phyloP scores from a whole-genome alignment of 2,888 invertebrate species.

The Lasioglossum marginatum region DNA sequence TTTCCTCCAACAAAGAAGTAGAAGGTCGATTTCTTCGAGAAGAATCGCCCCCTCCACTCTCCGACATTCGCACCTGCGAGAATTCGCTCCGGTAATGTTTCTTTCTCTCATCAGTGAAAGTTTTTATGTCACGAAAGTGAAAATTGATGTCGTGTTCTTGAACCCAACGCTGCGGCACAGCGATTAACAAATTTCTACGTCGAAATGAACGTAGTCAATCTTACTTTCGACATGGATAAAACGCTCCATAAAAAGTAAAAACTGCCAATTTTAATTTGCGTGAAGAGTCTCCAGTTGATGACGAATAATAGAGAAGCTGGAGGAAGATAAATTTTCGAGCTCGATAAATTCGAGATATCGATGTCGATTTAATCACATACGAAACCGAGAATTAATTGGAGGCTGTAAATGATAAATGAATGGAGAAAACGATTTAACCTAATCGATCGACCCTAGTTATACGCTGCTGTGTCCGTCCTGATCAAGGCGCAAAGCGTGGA shows the following conservation, averaged over 20 bases:
- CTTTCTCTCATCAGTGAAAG: not conserved
- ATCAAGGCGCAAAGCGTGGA: not conserved
- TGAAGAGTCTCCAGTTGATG: not conserved
- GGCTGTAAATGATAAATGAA: too few species aligned
- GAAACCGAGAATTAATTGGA: not conserved
- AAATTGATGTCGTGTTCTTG: conserved; percentile 1
- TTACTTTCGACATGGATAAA: not conserved
- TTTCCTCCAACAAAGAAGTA: not conserved
- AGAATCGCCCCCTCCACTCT: not conserved
- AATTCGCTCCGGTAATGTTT: not conserved
- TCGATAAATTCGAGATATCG: too few species aligned
- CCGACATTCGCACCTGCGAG: not conserved
- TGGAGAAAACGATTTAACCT: not conserved
- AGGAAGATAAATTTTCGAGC: too few species aligned
- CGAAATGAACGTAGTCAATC: not conserved
- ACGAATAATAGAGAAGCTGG: not conserved
- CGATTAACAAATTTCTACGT: not conserved
- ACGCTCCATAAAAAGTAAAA: not conserved
- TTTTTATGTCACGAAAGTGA: conserved; percentile 5
- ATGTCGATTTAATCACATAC: too few species aligned
- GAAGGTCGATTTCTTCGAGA: not conserved
- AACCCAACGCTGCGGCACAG: not conserved
- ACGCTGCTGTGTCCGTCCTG: too few species aligned
- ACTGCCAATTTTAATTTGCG: not conserved
- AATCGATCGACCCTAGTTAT: not conserved